A percentile compares a stretch with the other conserved stretches of the same genome.
Conservation (phyloP, 2,113 vertebrate species). For the Okapia johnstoni region DNA sequence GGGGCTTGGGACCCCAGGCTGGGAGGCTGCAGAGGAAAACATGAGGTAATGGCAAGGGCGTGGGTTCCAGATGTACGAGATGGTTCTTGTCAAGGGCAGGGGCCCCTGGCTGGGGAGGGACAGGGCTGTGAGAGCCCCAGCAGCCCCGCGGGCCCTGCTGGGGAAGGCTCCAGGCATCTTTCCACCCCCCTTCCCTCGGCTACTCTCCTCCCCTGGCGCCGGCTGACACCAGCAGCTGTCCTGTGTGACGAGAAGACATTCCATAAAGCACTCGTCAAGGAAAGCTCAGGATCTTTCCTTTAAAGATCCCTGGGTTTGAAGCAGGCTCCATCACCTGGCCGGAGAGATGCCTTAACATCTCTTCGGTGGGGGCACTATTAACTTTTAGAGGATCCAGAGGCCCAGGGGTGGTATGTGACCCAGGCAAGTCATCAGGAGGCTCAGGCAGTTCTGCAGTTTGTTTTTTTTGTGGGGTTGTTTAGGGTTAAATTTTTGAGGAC, state of each 20-base stretch:
- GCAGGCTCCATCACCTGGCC: accelerated
- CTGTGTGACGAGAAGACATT: not conserved
- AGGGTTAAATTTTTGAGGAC: not conserved
- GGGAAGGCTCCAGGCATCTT: not conserved
- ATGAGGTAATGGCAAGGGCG: accelerated
- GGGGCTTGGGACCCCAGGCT: not conserved
- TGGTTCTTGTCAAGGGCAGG: accelerated
- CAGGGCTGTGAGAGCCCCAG: not conserved
- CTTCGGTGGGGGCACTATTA: not conserved
- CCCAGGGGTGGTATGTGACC: accelerated
- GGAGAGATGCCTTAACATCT: accelerated
- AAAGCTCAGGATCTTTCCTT: not conserved
- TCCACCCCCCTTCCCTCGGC: not conserved
- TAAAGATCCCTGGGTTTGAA: not conserved
- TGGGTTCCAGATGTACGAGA: not conserved
- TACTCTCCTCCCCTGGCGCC: not conserved
- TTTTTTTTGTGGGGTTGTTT: not conserved
- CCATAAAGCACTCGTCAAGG: not conserved
- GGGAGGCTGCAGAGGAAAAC: not conserved
- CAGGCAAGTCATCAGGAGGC: not conserved
- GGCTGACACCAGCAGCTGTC: not conserved
- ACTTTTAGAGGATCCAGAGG: not conserved
- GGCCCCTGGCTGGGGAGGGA: not conserved
- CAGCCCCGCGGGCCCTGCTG: not conserved
- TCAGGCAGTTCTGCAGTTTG: not conserved